Base-by-base conservation (phyloP, 2,888 invertebrate genomes). In the Lypha dubia region DNA sequence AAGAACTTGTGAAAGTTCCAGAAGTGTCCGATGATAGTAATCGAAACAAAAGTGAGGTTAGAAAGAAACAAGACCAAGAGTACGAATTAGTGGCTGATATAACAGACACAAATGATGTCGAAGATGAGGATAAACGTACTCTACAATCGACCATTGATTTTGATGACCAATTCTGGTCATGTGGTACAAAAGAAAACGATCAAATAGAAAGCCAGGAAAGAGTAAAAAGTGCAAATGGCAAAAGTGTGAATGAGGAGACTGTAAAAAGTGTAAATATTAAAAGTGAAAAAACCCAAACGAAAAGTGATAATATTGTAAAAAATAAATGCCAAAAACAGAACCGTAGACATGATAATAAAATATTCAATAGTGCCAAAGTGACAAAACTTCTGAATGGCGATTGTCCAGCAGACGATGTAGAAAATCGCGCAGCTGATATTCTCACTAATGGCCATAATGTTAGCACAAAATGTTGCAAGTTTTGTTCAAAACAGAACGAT, bases 101-200 rank as follows among this genome's bases (percentile, higher is more conserved):
- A 49, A 53, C 22, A 4, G 60, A 24, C 3, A 32, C 41, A 20
- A 2, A 62, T 17, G 22, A 63, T 7, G 49, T 60, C 0, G 38
- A 22, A 2, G 20, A 58, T 17, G 35, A 70, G 1, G 11, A 24
- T 28, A n/a, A 17, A 13, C 13, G 28, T 8, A 15, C 28, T 44
- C 32, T 53, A 60, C 65, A 67, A 49, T 7, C 62, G 0, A 17
- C 75, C 5, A 41, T 60, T 22, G 82, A 77, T 56, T 70, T 77
- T 28, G 77, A 76, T 65, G 77, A 76, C 17, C 20, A 76, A 15
- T 82, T 82, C 60, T 76, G 75, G 76, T 51, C 58, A 8, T 77
- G 82, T n/a, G 28, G 35, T 15, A 46, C 6, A 41, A 60, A 24
- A 5, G 22, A 35, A 22, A 51, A 15, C 8, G 6, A n/a, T 6